A percentile compares a stretch with the other conserved stretches of the same genome.
These are phyloP conservation scores for Isaurus tuberculatus DNA, from an alignment of 92 coral and sea anemone genomes.

Conservation along the genomic window DNA sequence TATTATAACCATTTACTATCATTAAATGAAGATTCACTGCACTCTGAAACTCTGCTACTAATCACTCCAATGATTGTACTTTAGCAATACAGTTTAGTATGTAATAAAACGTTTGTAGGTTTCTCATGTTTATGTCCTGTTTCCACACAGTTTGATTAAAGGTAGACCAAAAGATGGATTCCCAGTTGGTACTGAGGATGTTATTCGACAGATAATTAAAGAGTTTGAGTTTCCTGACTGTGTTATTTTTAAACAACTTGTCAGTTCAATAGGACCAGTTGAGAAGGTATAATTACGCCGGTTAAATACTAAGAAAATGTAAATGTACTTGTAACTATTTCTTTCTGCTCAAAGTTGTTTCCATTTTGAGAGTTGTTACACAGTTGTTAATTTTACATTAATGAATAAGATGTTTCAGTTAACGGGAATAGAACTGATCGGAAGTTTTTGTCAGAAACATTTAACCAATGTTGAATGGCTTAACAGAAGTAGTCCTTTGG, in stretches of 20 bases:
- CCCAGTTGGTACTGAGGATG: slow-evolving; percentile 86
- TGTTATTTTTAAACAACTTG: slow-evolving; percentile 85
- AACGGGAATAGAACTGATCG: too few species aligned
- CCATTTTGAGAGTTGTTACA: too few species aligned
- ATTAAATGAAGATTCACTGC: too few species aligned
- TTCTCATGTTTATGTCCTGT: not conserved
- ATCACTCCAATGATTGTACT: too few species aligned
- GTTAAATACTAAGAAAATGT: not conserved
- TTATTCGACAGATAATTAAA: slow-evolving; percentile 86
- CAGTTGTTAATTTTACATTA: too few species aligned
- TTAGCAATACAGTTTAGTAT: not conserved
- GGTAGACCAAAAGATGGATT: slow-evolving; percentile 95
- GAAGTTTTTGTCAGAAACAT: too few species aligned
- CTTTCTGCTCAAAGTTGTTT: too few species aligned
- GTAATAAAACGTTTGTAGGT: not conserved
- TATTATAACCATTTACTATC: too few species aligned
- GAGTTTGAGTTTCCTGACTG: slow-evolving; percentile 87
- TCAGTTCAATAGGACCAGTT: slow-evolving; percentile 82
- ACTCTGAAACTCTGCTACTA: too few species aligned
- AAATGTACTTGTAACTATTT: not conserved
- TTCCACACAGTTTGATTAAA: slow-evolving; percentile 68
- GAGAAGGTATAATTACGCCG: slow-evolving; percentile 67
- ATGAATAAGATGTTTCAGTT: too few species aligned
- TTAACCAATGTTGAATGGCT: too few species aligned
- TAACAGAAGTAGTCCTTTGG: too few species aligned